phyloP scores from a whole-genome alignment of 2,113 vertebrate species.

The Poeciliopsis occidentalis region DNA sequence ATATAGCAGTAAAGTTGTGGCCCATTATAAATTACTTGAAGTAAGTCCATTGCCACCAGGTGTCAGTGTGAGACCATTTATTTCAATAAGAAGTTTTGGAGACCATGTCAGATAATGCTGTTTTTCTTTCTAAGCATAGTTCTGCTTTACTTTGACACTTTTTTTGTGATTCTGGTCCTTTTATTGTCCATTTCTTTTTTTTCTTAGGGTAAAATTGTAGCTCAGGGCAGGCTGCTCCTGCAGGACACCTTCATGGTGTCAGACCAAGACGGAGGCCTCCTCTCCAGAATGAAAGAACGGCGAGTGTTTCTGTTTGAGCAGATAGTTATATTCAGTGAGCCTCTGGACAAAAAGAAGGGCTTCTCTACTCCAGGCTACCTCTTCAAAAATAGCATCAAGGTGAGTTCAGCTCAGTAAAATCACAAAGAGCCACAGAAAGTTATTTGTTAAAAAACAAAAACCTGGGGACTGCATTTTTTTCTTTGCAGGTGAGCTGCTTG shows the following conservation, averaged over 20 bases:
- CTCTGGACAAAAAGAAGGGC: slow-evolving; percentile 97
- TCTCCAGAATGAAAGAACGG: slow-evolving; percentile 95
- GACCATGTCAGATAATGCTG: too few relatives aligned
- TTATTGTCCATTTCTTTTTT: neutral
- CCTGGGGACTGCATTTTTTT: neutral
- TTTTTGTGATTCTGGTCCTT: neutral
- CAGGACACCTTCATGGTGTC: slow-evolving; percentile 97
- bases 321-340: slow-evolving; percentile 98
- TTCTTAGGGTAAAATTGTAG: slow-evolving; percentile 95
- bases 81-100: neutral
- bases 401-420: slow-evolving; percentile 47
- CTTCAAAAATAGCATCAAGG: slow-evolving; percentile 98
- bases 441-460: too few relatives aligned
- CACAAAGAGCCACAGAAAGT: neutral
- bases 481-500: slow-evolving; percentile 91
- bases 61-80: slow-evolving; percentile 44
- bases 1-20: neutral
- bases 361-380: slow-evolving; percentile 96
- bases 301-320: slow-evolving; percentile 97
- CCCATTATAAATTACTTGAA: neutral
- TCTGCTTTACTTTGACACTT: neutral
- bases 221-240: slow-evolving; percentile 94
- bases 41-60: slow-evolving; percentile 29
- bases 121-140: neutral
- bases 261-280: slow-evolving; percentile 91